Evolutionary conservation across 2,113 vertebrate species (phyloP).

Genomic region (Lanius collurio): DNA sequence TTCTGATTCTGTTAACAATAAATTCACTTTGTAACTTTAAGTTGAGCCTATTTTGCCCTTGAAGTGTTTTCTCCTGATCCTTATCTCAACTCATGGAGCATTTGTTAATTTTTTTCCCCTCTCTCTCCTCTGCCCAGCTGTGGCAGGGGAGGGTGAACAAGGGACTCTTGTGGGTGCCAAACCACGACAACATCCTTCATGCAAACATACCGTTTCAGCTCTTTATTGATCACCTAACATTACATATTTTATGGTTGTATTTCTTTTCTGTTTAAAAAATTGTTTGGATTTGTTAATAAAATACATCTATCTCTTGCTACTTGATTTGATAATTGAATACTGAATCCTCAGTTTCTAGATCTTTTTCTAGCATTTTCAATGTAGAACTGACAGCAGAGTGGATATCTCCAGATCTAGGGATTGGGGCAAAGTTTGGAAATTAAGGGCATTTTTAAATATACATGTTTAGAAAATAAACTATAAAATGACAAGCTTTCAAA

Average conservation of each 20-base stretch:
- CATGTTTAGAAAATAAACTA: background rate
- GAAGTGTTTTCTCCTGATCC: too few species aligned
- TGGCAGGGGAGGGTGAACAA: too few species aligned
- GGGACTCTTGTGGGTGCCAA: too few species aligned
- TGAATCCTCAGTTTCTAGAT: background rate
- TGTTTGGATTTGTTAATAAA: background rate
- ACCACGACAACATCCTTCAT: background rate
- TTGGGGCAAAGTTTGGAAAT: background rate
- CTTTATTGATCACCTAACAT: background rate
- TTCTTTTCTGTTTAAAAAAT: background rate
- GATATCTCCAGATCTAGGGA: background rate
- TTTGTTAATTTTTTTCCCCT: too few species aligned
- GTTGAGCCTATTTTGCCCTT: too few species aligned
- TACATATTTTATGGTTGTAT: background rate
- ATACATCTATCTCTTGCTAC: background rate
- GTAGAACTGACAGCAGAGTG: background rate
- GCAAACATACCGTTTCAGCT: background rate
- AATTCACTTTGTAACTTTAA: too few species aligned
- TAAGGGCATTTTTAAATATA: background rate
- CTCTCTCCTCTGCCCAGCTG: too few species aligned
- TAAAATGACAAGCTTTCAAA: background rate
- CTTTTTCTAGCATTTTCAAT: background rate
- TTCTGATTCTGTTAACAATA: too few species aligned
- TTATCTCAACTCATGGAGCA: too few species aligned
- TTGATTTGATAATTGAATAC: background rate